Evolutionary conservation across 2,113 vertebrate species (phyloP).

Genomic region (Pterophyllum scalare): DNA sequence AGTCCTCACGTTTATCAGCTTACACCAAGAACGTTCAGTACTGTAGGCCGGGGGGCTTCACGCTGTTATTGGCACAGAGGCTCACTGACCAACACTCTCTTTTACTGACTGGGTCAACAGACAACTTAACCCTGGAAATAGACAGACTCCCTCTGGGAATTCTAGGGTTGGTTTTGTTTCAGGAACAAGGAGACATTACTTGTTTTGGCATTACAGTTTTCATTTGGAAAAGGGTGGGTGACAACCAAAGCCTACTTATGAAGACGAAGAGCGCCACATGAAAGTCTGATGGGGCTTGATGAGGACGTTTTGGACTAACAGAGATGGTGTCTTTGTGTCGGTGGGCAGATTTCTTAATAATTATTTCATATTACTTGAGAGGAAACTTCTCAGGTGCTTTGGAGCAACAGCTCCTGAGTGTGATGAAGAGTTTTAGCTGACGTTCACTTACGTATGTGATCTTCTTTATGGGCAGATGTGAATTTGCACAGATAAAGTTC

Average conservation of each 20-base stretch:
- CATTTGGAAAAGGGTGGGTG: no score
- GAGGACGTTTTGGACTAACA: not conserved
- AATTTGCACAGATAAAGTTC: no score
- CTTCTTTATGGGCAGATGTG: no score
- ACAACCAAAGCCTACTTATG: not conserved
- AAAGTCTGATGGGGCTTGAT: not conserved
- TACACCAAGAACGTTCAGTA: no score
- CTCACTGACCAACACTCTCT: not conserved
- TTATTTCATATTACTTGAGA: no score
- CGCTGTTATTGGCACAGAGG: no score
- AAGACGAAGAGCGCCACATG: accelerated
- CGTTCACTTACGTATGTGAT: not conserved
- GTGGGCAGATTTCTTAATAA: no score
- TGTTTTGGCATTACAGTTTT: not conserved
- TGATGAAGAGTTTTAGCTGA: not conserved
- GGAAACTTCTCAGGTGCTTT: no score
- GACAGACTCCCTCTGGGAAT: not conserved
- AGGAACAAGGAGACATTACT: accelerated
- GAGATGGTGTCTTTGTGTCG: not conserved
- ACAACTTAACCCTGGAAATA: not conserved
- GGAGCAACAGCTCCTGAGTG: accelerated
- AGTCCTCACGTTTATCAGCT: no score
- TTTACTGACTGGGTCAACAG: accelerated
- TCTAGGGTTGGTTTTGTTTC: no score
- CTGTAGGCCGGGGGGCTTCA: no score